Base-by-base conservation (phyloP, 1,140 invertebrate species). In the Danaus plexippus region DNA sequence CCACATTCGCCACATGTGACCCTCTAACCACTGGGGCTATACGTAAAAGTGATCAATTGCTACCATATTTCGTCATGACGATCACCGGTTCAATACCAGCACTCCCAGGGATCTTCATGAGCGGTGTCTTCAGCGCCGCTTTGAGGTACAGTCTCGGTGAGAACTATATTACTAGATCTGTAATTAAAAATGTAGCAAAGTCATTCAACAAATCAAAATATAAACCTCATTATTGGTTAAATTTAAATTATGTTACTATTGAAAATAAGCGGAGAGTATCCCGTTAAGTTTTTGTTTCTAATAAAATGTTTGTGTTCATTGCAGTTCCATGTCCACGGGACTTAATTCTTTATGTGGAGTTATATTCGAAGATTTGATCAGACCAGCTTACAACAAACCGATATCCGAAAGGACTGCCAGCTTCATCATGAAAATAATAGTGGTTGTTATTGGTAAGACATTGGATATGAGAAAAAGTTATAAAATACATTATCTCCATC, bases 341-440 rank as follows among this genome's bases (percentile, higher is more conserved):
- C 75, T 95, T 6, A 95, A 95, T 75, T 94, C 94, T 0, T 90
- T 95, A 89, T 91, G 94, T 11, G 93, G 94, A 1, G 93, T 95
- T 0, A 93, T 94, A 70, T 93, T 93, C 74, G 92, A 95, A 78
- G 94, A 95, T 76, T 89, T 95, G 59, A 90, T 94, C 2, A 91
- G 91, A 67, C 92, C 92, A 9, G 81, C 88, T 11, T 81, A 91
- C 52, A 90, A 90, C 42, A 88, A 86, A 65, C 89, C 89, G 1
- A 86, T 91, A 46, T 89, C 90, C 1, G 90, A 92, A 61, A 85
- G 82, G 4, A 88, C 85, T 18, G 90, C 91, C 6, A 92, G 91
- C 66, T 89, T 91, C 22, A 84, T 92, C 11, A 93, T 93, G 90
- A 93, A 94, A 78, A 76, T 90, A 1, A 90, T 90, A 9, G 92